A percentile compares a stretch with the other conserved stretches of the same genome.
These are phyloP conservation scores for Julus scanicus DNA, from an alignment of 2,888 invertebrate genomes.

Conservation along the genomic window DNA sequence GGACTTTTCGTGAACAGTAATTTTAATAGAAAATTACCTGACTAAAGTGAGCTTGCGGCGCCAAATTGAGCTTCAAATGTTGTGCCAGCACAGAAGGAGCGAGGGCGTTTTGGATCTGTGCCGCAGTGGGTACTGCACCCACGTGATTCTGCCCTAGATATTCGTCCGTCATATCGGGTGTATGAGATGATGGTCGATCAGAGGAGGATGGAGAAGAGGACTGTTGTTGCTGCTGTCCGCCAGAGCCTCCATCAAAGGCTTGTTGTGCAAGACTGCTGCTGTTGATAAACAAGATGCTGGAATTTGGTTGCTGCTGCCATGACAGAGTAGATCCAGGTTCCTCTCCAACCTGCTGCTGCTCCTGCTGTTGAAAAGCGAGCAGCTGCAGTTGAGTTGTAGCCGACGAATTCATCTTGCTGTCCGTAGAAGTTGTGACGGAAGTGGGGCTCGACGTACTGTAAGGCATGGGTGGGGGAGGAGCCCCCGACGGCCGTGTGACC, in stretches of 20 bases:
- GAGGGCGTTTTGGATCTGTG: background rate
- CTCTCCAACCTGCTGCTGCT: constrained; percentile 51
- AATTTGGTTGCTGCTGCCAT: constrained; percentile 56
- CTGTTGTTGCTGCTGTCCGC: constrained; percentile 5
- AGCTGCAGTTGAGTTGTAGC: constrained; percentile 61
- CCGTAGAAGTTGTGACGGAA: constrained; percentile 11
- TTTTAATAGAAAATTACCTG: constrained; percentile 38
- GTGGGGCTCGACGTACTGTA: constrained; percentile 50
- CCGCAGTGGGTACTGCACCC: background rate
- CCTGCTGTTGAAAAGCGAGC: constrained; percentile 61
- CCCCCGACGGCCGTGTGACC: constrained; percentile 15
- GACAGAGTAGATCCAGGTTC: constrained; percentile 64
- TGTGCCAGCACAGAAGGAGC: constrained; percentile 30
- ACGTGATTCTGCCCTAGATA: constrained; percentile 30
- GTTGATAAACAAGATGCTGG: constrained; percentile 63
- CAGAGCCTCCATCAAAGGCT: constrained; percentile 4
- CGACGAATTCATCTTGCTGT: constrained; percentile 56
- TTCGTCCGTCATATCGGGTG: constrained; percentile 38
- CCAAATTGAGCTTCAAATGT: background rate
- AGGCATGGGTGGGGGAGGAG: background rate
- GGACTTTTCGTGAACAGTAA: too few species aligned
- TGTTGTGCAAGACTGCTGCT: constrained; percentile 61
- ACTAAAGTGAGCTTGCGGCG: constrained; percentile 16
- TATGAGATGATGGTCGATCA: background rate
- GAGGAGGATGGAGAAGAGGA: background rate